Conservation (phyloP, 1,140 invertebrate genomes). For the Aethina tumida region DNA sequence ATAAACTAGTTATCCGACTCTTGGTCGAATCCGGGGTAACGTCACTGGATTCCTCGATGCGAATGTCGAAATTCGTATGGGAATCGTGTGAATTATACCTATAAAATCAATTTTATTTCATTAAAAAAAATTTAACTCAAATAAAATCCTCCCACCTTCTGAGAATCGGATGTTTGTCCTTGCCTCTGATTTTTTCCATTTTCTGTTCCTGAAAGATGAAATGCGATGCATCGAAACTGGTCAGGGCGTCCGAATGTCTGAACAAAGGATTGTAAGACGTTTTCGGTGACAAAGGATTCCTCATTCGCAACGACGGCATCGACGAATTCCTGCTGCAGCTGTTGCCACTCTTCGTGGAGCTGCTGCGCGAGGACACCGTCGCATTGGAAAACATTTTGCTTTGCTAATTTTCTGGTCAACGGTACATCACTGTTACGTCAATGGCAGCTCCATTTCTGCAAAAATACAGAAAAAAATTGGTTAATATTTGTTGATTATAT, state of each 20-base stretch:
- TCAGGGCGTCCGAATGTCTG: slow-evolving; percentile 26
- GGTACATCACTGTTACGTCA: slow-evolving; percentile 5
- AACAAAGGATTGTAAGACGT: slow-evolving; percentile 29
- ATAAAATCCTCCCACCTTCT: no score
- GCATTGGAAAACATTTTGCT: slow-evolving; percentile 28
- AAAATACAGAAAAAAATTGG: not conserved
- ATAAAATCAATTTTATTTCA: slow-evolving; percentile 16
- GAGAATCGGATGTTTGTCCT: no score
- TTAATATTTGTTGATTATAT: slow-evolving; percentile 1
- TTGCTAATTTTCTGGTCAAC: no score
- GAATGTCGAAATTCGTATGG: slow-evolving; percentile 16
- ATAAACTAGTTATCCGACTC: slow-evolving; percentile 13
- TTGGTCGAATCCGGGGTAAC: slow-evolving; percentile 25
- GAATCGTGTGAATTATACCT: slow-evolving; percentile 29
- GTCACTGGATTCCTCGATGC: slow-evolving; percentile 13
- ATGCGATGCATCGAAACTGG: slow-evolving; percentile 29
- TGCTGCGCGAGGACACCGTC: slow-evolving; percentile 27
- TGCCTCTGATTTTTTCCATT: slow-evolving; percentile 16
- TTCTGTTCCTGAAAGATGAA: slow-evolving; percentile 26
- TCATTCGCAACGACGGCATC: slow-evolving; percentile 28
- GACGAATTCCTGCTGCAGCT: slow-evolving; percentile 28
- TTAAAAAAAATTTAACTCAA: no score
- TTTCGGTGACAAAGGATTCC: slow-evolving; percentile 24
- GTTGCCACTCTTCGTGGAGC: slow-evolving; percentile 20
- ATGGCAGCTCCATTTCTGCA: not conserved